Base-by-base conservation (phyloP, 2,888 invertebrate species). In the Philonicus albiceps region DNA sequence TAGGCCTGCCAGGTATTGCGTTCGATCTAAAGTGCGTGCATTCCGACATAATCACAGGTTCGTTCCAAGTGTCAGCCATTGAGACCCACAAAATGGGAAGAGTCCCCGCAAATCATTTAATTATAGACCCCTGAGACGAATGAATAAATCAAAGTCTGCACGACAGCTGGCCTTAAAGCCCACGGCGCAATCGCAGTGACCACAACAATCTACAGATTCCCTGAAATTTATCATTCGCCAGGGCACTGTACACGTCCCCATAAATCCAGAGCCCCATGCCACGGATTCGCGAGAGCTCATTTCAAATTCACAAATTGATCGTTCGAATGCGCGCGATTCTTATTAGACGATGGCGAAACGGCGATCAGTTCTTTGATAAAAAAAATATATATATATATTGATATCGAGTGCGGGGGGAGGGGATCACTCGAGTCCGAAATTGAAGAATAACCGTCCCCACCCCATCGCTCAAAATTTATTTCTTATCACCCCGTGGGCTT, bases 381-480 rank as follows among this genome's bases (percentile, higher is more conserved):
- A 37, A 37, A n/a, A n/a, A n/a, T n/a, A n/a, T n/a, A n/a, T n/a
- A n/a, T n/a, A n/a, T n/a, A n/a, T n/a, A 74, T 27, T 73, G 27
- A 73, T 73, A 73, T 73, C 31, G 30, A 73, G 27, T 30, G 73
- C 30, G 27, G 27, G 73, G 73, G 73, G n/a, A 30, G 73, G 49
- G 49, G n/a, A 19, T 37, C 37, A 8, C 11, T 11, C 37, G 37
- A 1, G 16, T 31, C 55, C 55, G 31, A 81, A 64, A 53, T 80
- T 80, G 81, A 81, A 81, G 55, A 55, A 81, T 81, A 55, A 64
- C 49, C 64, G 81, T 81, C 53, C 49, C 81, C 81, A 81, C 64
- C 81, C 81, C 55, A 81, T 81, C 64, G 81, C 55, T 81, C 27
- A 49, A 81, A 55, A 81, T 81, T 81, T 81, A 64, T 81, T n/a